phyloP scores from a whole-genome alignment of 1,140 invertebrate genomes.

The Drosophila miranda region DNA sequence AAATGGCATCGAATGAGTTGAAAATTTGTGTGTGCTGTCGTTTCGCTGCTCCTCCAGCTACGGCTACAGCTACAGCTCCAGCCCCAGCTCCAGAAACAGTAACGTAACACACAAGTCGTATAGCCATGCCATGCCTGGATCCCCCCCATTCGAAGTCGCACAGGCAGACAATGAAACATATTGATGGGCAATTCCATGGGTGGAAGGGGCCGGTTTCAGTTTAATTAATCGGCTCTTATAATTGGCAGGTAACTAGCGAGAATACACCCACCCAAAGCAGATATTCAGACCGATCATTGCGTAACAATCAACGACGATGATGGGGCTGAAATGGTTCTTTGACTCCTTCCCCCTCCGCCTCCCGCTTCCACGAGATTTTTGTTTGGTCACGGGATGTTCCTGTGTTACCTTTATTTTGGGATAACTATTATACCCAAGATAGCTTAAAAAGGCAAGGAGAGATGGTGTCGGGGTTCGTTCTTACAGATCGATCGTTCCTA shows the following conservation, averaged over 20 bases:
- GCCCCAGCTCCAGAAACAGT: conserved; percentile 60
- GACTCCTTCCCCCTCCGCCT: conserved; percentile 1
- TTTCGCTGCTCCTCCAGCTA: conserved; percentile 41
- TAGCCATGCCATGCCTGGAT: not conserved
- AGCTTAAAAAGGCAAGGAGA: too few relatives aligned
- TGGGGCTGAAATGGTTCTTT: conserved; percentile 38
- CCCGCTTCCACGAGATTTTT: too few relatives aligned
- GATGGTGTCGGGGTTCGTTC: too few relatives aligned
- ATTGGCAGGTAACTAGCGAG: conserved; percentile 59
- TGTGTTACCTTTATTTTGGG: too few relatives aligned
- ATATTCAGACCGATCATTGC: conserved; percentile 77
- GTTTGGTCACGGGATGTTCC: too few relatives aligned
- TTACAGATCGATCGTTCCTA: too few relatives aligned
- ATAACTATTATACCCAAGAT: too few relatives aligned
- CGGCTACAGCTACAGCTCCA: too few relatives aligned
- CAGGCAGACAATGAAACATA: conserved; percentile 63
- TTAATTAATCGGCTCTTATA: conserved; percentile 77
- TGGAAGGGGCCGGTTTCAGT: conserved; percentile 29
- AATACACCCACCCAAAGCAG: conserved; percentile 24
- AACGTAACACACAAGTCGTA: conserved; percentile 30
- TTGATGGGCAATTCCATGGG: conserved; percentile 51
- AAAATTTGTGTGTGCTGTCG: conserved; percentile 56
- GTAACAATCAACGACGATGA: conserved; percentile 63
- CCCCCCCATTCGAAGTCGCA: conserved; percentile 2
- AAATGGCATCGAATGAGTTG: conserved; percentile 78